Evolutionary conservation across 92 coral and sea anemone genomes (phyloP).

Genomic region (Muricea muricata): DNA sequence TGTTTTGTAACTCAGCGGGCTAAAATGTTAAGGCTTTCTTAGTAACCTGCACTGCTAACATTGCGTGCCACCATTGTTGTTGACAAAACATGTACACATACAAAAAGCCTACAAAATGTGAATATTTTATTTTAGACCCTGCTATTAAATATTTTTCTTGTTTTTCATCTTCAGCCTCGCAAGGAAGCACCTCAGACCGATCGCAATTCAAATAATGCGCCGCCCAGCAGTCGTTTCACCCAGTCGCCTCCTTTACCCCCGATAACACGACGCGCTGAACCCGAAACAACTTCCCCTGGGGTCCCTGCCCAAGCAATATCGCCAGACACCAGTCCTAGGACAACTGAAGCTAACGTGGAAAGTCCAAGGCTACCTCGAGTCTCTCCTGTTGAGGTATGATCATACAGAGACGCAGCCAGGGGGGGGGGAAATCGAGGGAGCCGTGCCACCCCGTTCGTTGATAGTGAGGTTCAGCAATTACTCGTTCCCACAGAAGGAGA

Average conservation of each 20-base stretch:
- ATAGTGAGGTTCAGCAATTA: neutral
- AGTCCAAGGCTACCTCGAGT: neutral
- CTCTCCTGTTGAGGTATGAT: conserved; percentile 11
- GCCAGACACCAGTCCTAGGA: conserved; percentile 11
- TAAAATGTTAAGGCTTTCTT: too few species aligned
- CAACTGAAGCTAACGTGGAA: neutral
- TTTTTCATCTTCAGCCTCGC: neutral
- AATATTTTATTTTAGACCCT: too few species aligned
- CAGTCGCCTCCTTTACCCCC: conserved; percentile 74
- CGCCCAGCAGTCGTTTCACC: conserved; percentile 58
- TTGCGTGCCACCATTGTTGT: too few species aligned
- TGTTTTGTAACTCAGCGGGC: too few species aligned
- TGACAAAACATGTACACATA: too few species aligned
- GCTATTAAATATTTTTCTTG: neutral
- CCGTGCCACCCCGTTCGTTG: too few species aligned
- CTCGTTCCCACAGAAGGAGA: too few species aligned
- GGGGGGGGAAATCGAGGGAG: too few species aligned
- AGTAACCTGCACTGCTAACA: too few species aligned
- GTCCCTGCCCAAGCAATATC: neutral
- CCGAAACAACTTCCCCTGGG: conserved; percentile 37
- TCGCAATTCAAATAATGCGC: conserved; percentile 31
- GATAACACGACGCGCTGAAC: conserved; percentile 26
- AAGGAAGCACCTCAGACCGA: conserved; percentile 4
- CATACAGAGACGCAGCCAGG: too few species aligned
- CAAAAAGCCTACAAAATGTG: too few species aligned